Evolutionary conservation across 2,113 vertebrate genomes (phyloP).

Genomic region (Leuciscus idus): DNA sequence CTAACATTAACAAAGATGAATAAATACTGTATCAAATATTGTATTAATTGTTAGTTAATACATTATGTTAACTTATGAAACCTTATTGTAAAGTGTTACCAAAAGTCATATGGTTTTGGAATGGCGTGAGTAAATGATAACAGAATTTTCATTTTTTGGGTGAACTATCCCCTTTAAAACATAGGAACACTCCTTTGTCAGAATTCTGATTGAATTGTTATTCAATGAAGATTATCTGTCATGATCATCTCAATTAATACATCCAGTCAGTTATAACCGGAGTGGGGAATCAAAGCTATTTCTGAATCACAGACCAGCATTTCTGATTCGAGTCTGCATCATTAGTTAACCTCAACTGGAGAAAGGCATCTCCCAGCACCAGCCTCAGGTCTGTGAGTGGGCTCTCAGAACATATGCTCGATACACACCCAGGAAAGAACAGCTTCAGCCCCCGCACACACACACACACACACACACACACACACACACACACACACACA

Average conservation of each 20-base stretch:
- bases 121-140: background rate
- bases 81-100: no score
- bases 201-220: background rate
- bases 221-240: conserved; percentile 9
- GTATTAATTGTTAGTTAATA: no score
- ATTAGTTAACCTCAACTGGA: background rate
- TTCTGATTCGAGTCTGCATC: background rate
- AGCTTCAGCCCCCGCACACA: conserved; percentile 45
- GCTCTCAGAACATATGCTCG: conserved; percentile 29
- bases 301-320: background rate
- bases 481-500: no score
- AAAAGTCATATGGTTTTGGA: background rate
- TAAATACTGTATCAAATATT: no score
- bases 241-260: conserved; percentile 4
- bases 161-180: background rate
- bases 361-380: conserved; percentile 18
- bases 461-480: background rate
- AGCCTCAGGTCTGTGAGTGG: conserved; percentile 37
- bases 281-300: background rate
- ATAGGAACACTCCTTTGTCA: background rate
- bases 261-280: background rate
- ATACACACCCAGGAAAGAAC: conserved; percentile 23
- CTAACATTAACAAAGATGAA: no score
- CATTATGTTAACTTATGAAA: no score
- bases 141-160: background rate